Evolutionary conservation across 2,797 vertebrate genomes (phyloP), one percentile per base, ranked within the genome.

Genomic region (Pterois miles): DNA sequence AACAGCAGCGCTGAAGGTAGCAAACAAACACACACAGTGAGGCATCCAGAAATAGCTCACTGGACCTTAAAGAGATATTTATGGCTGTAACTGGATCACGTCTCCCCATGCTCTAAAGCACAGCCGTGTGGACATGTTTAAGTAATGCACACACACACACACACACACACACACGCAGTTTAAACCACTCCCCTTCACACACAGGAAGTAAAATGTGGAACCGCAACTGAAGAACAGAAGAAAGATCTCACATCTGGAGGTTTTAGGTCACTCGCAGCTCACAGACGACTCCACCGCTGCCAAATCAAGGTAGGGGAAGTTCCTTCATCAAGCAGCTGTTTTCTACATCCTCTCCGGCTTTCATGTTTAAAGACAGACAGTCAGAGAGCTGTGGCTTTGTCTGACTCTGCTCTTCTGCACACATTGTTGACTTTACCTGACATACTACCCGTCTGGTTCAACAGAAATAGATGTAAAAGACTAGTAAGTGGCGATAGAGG

Each of bases 281-380:
- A 34, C 12, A 38, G 9, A 60, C 7, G 8, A 10, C 8, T 14
- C 40, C 23, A 3, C 65, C 63, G 52, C 53, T 48, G 76, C 59
- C 25, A 13, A 54, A 85, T 50, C 50, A 36, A 88, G 91, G 89
- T 91, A 86, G 27, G 80, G 80, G 46, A 74, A 69, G 48, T 76
- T 75, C 2, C 69, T 14, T 57, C 1, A 16, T 50, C 1, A 12
- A 23, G 11, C 65, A 84, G 74, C 76, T 82, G 80, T 22, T 75
- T 1, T 7, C 33, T 23, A 25, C 13, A 23, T 82, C 40, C 54
- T 65, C 31, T 70, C 5, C 38, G 38, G 52, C 27, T 82, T 83
- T 76, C 48, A 33, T 23, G 50, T 46, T 36, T 59, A 5, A 60
- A 25, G 5, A n/a, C 50, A 29, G 4, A 25, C 76, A 43, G 40